phyloP scores from a whole-genome alignment of 2,113 vertebrate species.

The Hepsetus odoe region DNA sequence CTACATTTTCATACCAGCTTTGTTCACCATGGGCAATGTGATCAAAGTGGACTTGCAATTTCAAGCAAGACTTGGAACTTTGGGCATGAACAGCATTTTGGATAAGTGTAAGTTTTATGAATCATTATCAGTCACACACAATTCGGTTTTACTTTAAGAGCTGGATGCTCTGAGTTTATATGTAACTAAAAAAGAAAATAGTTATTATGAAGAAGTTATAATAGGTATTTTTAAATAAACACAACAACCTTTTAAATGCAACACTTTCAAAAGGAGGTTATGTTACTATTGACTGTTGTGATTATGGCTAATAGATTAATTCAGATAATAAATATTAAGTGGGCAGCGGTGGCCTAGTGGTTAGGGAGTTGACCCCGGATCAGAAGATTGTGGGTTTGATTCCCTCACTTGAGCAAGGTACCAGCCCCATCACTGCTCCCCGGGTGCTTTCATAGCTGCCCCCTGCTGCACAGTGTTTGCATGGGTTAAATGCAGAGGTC shows the following conservation, averaged over 20 bases:
- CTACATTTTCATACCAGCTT: conserved; percentile 29
- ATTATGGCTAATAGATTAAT: too few relatives aligned
- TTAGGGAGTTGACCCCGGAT: too few relatives aligned
- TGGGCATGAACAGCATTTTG: neutral
- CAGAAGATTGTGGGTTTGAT: too few relatives aligned
- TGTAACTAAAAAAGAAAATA: neutral
- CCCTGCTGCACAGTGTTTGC: too few relatives aligned
- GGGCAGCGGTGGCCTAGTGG: too few relatives aligned
- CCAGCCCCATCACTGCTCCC: too few relatives aligned
- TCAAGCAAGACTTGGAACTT: conserved; percentile 6
- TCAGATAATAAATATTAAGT: neutral
- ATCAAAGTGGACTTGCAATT: conserved; percentile 25
- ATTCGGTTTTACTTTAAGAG: neutral
- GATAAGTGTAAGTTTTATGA: neutral
- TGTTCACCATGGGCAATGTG: neutral
- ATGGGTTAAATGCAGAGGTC: too few relatives aligned
- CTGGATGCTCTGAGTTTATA: neutral
- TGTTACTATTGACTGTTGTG: too few relatives aligned
- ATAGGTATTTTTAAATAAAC: neutral
- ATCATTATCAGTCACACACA: conserved; percentile 6
- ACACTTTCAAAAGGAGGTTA: too few relatives aligned
- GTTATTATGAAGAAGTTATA: neutral
- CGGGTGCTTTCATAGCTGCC: too few relatives aligned
- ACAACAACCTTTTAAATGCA: neutral
- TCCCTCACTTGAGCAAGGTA: too few relatives aligned